Evolutionary conservation across 1,140 invertebrate genomes (phyloP).

Genomic region (Helicoverpa zea): DNA sequence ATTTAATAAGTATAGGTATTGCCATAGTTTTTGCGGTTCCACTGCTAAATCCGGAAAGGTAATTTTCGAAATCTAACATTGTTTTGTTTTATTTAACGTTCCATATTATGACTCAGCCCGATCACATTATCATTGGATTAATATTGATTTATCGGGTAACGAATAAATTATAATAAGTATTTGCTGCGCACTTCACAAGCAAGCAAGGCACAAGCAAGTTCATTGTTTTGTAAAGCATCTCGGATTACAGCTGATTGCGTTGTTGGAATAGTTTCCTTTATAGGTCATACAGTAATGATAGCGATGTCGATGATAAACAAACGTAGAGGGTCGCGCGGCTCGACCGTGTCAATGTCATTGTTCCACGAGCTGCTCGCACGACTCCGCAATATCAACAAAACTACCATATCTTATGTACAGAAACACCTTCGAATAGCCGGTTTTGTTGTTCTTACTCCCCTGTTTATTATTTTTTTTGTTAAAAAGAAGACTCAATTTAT

Average conservation of each 20-base stretch:
- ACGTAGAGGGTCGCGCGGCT: background rate
- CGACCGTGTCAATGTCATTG: slow-evolving; percentile 5
- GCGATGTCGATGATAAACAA: background rate
- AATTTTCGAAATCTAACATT: too few species aligned
- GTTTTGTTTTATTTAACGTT: too few species aligned
- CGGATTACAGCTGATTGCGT: slow-evolving; percentile 9
- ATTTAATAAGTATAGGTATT: too few species aligned
- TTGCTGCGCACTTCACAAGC: background rate
- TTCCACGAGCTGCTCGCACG: background rate
- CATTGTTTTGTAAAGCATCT: slow-evolving; percentile 7
- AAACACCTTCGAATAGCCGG: background rate
- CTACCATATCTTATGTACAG: background rate
- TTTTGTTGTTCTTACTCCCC: background rate
- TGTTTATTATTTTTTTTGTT: too few species aligned
- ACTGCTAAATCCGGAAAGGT: too few species aligned
- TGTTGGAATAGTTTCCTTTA: background rate
- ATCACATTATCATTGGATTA: too few species aligned
- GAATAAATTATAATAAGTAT: background rate
- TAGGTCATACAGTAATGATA: background rate
- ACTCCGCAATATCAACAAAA: background rate
- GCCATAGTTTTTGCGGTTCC: too few species aligned
- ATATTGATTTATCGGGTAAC: too few species aligned
- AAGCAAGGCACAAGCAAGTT: background rate
- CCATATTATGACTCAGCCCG: too few species aligned
- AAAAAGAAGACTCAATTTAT: too few species aligned